Percentiles rank a stretch among this genome's conserved stretches.
These are phyloP conservation scores for Notolepis coatsorum DNA, from an alignment of 2,797 vertebrate species.

Conservation along the genomic window DNA sequence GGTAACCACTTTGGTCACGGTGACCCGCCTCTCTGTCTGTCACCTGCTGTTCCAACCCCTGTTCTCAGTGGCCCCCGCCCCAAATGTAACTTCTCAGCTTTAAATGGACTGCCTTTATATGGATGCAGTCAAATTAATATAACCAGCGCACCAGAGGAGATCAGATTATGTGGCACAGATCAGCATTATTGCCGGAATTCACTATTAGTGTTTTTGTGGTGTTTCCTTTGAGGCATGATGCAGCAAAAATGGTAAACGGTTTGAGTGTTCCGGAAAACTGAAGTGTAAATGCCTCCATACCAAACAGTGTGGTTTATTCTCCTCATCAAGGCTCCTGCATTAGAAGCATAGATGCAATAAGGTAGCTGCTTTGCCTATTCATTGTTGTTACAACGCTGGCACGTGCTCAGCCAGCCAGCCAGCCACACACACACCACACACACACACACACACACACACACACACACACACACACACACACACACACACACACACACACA, in stretches of 20 bases:
- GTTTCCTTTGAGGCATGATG: neutral
- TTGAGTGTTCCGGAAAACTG: neutral
- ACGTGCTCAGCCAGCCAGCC: too few relatives aligned
- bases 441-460: too few relatives aligned
- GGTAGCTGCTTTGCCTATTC: slow-evolving; percentile 48
- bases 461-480: too few relatives aligned
- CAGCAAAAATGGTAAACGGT: neutral
- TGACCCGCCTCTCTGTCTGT: slow-evolving; percentile 50
- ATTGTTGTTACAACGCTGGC: slow-evolving; percentile 38
- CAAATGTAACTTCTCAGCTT: slow-evolving; percentile 83
- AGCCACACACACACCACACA: too few relatives aligned
- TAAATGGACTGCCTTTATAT: slow-evolving; percentile 79
- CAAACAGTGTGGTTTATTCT: slow-evolving; percentile 1
- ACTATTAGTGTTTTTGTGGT: neutral
- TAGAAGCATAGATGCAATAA: slow-evolving; percentile 57
- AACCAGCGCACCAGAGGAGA: neutral
- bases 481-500: neutral
- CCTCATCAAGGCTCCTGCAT: slow-evolving; percentile 45
- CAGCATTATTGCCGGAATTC: neutral
- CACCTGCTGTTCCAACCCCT: slow-evolving; percentile 27
- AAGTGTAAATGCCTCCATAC: slow-evolving; percentile 26
- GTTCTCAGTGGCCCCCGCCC: slow-evolving; percentile 80
- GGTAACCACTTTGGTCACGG: slow-evolving; percentile 86
- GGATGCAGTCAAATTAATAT: slow-evolving; percentile 61
- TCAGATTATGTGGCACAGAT: neutral